These are phyloP conservation scores for Coptotermes formosanus DNA, from an alignment of 1,140 invertebrate species.

Conservation along the genomic window DNA sequence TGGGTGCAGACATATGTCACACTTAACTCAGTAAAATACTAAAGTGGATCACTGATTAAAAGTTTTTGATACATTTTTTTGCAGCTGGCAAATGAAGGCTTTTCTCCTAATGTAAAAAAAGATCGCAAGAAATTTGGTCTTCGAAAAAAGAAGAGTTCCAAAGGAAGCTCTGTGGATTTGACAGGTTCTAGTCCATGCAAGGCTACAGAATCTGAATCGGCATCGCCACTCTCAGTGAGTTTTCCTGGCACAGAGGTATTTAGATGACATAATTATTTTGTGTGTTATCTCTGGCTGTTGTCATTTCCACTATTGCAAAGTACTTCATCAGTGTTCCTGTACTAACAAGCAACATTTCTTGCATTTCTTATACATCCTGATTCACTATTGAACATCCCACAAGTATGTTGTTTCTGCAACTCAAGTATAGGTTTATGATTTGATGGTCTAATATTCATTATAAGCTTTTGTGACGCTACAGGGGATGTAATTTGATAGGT, in stretches of 20 bases:
- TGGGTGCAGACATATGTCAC: too few relatives aligned
- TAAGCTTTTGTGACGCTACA: too few relatives aligned
- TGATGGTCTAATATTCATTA: too few relatives aligned
- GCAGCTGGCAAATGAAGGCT: constrained; percentile 48
- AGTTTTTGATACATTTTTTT: neutral
- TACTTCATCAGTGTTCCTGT: neutral
- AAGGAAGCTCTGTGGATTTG: constrained; percentile 59
- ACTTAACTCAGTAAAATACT: too few relatives aligned
- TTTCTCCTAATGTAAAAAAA: constrained; percentile 65
- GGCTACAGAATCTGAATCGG: constrained; percentile 38
- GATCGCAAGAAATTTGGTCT: constrained; percentile 67
- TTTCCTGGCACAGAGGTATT: constrained; percentile 21
- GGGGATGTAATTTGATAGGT: too few relatives aligned
- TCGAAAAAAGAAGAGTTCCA: constrained; percentile 63
- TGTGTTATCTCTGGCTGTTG: neutral
- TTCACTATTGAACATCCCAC: too few relatives aligned
- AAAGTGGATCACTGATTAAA: too few relatives aligned
- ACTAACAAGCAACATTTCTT: neutral
- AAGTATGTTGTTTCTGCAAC: too few relatives aligned
- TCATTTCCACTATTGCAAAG: neutral
- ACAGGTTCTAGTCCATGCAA: constrained; percentile 47
- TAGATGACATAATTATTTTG: neutral
- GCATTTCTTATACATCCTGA: too few relatives aligned
- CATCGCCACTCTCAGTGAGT: constrained; percentile 48
- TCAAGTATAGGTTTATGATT: too few relatives aligned